Evolutionary conservation across 2,113 vertebrate species (phyloP).

Genomic region (Hyla sarda): DNA sequence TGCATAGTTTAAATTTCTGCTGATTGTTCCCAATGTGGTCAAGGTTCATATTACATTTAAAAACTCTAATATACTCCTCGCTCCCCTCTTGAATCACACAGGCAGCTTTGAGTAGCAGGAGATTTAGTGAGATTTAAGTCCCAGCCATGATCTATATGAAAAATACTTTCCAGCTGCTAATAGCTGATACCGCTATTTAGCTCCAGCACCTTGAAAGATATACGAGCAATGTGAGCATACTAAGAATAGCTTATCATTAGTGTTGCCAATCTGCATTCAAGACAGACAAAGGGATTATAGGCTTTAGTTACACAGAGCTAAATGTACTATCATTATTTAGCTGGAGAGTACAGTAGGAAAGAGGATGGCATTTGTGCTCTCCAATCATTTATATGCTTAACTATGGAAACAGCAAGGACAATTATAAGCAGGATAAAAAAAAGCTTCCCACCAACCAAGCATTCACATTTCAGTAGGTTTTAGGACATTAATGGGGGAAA

Average conservation of each 20-base stretch:
- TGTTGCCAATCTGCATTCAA: constrained; percentile 55
- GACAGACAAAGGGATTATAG: constrained; percentile 57
- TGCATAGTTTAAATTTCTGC: no score
- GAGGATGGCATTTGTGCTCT: constrained; percentile 22
- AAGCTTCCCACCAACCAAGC: constrained; percentile 34
- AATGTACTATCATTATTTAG: constrained; percentile 56
- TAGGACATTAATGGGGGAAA: constrained; percentile 51
- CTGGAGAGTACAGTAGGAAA: constrained; percentile 47
- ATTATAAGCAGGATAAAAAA: constrained; percentile 37
- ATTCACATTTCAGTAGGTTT: constrained; percentile 36
- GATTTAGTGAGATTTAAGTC: constrained; percentile 26
- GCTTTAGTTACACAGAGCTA: constrained; percentile 55
- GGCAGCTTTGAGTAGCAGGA: neutral
- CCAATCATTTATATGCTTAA: constrained; percentile 48
- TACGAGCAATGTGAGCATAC: constrained; percentile 35
- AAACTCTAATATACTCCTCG: neutral
- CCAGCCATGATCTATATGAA: constrained; percentile 34
- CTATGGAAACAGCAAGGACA: constrained; percentile 57
- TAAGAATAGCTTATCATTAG: constrained; percentile 56
- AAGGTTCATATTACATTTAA: neutral
- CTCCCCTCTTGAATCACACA: neutral
- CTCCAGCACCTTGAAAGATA: constrained; percentile 47
- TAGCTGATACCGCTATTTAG: constrained; percentile 53
- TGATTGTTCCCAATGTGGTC: neutral
- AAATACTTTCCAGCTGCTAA: constrained; percentile 40